Conservation (phyloP, 2,113 vertebrate genomes). For the zebrafish (Danio rerio) region DNA sequence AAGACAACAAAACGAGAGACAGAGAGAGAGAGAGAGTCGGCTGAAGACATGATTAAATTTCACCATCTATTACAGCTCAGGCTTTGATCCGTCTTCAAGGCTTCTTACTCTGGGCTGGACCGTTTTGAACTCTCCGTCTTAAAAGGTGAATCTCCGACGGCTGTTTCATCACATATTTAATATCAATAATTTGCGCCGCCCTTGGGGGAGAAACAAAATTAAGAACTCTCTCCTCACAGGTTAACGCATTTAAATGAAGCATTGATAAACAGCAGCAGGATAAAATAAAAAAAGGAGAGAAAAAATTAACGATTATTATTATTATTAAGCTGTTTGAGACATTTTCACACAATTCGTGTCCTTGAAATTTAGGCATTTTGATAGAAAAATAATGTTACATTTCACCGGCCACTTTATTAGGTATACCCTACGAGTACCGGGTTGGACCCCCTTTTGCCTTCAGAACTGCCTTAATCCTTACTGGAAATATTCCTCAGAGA, state of each 20-base stretch:
- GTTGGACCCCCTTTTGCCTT: no score
- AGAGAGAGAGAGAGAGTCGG: conserved; percentile 36
- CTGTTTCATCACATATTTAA: conserved; percentile 69
- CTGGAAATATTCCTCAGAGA: no score
- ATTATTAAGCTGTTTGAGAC: conserved; percentile 25
- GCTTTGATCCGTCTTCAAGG: conserved; percentile 75
- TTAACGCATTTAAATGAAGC: conserved; percentile 58
- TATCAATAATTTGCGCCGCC: conserved; percentile 62
- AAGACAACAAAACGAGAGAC: conserved; percentile 23
- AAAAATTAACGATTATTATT: conserved; percentile 36
- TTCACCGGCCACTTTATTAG: no score
- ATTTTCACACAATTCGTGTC: not conserved
- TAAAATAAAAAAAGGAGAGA: conserved; percentile 28
- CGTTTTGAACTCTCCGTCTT: conserved; percentile 59
- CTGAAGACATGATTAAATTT: conserved; percentile 70
- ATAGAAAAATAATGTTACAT: not conserved
- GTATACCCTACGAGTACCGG: no score
- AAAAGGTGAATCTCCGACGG: conserved; percentile 66
- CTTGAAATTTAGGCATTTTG: not conserved
- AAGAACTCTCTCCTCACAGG: conserved; percentile 48
- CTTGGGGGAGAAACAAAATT: conserved; percentile 54
- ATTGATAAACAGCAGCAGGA: conserved; percentile 47
- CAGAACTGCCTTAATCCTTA: no score
- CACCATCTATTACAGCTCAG: conserved; percentile 67
- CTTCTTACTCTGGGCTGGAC: conserved; percentile 55